These are phyloP conservation scores for Ashinkailepas kermadecensis DNA, from an alignment of 2,888 invertebrate species.

Conservation along the genomic window DNA sequence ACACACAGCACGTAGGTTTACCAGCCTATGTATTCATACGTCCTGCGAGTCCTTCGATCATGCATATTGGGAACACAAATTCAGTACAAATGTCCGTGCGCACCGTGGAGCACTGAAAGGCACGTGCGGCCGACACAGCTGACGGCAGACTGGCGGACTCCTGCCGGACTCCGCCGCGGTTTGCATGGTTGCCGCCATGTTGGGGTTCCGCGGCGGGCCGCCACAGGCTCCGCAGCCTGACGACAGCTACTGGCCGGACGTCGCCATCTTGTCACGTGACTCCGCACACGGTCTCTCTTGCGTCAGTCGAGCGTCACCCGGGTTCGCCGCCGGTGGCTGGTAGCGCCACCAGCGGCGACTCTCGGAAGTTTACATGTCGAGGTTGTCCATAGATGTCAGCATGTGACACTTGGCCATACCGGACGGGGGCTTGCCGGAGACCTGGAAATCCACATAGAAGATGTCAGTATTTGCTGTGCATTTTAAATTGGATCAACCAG, in stretches of 20 bases:
- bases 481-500: no score
- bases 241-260: background rate
- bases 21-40: no score
- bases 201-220: background rate
- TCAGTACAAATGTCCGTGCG: background rate
- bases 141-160: background rate
- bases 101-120: background rate
- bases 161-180: background rate
- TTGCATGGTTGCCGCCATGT: background rate
- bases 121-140: background rate
- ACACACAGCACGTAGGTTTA: no score
- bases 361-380: background rate
- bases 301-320: background rate
- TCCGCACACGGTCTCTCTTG: background rate
- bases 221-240: background rate
- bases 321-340: slow-evolving; percentile 13
- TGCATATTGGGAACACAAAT: background rate
- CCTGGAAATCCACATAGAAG: background rate
- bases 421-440: slow-evolving; percentile 15
- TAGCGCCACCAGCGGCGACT: slow-evolving; percentile 10
- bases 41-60: background rate
- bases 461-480: no score
- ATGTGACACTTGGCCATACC: slow-evolving; percentile 1
- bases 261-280: background rate
- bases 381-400: slow-evolving; percentile 6